phyloP scores from a whole-genome alignment of 2,113 vertebrate genomes.

The Sinocyclocheilus rhinocerous region DNA sequence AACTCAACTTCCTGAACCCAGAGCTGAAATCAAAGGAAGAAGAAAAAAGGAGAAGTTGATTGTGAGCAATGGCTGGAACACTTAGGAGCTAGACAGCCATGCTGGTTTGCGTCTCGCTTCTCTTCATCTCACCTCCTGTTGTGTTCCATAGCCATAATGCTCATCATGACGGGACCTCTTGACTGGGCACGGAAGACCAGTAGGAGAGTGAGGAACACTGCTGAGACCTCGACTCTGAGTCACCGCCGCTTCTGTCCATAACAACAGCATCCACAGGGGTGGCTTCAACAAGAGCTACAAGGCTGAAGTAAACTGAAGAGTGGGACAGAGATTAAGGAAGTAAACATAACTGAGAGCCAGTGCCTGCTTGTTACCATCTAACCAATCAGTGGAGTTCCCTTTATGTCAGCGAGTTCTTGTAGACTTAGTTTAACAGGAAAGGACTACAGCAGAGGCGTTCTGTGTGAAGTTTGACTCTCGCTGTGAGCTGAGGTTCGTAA shows the following conservation, averaged over 20 bases:
- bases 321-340: conserved; percentile 1
- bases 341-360: background rate
- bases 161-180: conserved; percentile 41
- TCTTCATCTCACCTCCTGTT: conserved; percentile 37
- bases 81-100: conserved; percentile 36
- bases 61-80: conserved; percentile 30
- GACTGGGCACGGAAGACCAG: conserved; percentile 42
- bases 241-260: background rate
- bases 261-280: conserved; percentile 22
- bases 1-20: background rate
- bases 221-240: conserved; percentile 35
- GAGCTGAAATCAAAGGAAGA: conserved; percentile 19
- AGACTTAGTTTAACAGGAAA: background rate
- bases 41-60: conserved; percentile 19
- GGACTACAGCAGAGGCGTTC: background rate
- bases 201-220: conserved; percentile 29
- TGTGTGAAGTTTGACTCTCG: conserved; percentile 7
- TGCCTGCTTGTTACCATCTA: conserved; percentile 9
- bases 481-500: conserved; percentile 17
- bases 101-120: conserved; percentile 32
- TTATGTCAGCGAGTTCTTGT: background rate
- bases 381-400: background rate
- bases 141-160: conserved; percentile 34
- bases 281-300: background rate
- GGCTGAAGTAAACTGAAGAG: conserved; percentile 8